Evolutionary conservation across 2,113 vertebrate genomes (phyloP).

Genomic region (Kryptolebias marmoratus): DNA sequence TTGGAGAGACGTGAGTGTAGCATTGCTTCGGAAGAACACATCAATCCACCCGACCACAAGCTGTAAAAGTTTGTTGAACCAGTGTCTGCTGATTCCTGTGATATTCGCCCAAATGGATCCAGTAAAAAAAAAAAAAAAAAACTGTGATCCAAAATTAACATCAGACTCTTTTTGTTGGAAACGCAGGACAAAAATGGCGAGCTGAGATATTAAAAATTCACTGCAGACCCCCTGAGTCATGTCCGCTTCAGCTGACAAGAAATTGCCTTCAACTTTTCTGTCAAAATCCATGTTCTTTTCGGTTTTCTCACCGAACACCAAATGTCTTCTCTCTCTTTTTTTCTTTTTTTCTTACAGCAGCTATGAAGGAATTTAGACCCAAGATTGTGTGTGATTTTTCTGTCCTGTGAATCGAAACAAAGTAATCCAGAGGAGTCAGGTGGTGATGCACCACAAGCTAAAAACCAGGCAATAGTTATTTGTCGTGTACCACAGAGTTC

Average conservation of each 20-base stretch:
- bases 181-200: slow-evolving; percentile 9
- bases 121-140: neutral
- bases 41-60: slow-evolving; percentile 48
- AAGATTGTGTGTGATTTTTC: slow-evolving; percentile 19
- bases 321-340: neutral
- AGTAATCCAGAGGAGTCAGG: slow-evolving; percentile 30
- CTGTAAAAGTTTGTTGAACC: slow-evolving; percentile 48
- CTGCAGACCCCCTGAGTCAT: slow-evolving; percentile 36
- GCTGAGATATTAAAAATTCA: slow-evolving; percentile 44
- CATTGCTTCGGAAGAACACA: slow-evolving; percentile 48
- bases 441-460: slow-evolving; percentile 16
- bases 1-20: slow-evolving; percentile 48
- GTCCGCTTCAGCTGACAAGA: slow-evolving; percentile 37
- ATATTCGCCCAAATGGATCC: slow-evolving; percentile 40
- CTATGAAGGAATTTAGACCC: slow-evolving; percentile 21
- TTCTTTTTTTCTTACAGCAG: slow-evolving; percentile 6
- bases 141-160: slow-evolving; percentile 41
- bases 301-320: neutral
- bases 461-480: slow-evolving; percentile 43
- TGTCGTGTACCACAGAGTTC: neutral
- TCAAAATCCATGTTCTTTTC: slow-evolving; percentile 35
- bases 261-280: slow-evolving; percentile 32
- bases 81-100: slow-evolving; percentile 34
- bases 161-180: slow-evolving; percentile 34
- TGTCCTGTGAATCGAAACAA: slow-evolving; percentile 5